phyloP scores from a whole-genome alignment of 2,888 invertebrate genomes.

The Archaeoteleia sp. region DNA sequence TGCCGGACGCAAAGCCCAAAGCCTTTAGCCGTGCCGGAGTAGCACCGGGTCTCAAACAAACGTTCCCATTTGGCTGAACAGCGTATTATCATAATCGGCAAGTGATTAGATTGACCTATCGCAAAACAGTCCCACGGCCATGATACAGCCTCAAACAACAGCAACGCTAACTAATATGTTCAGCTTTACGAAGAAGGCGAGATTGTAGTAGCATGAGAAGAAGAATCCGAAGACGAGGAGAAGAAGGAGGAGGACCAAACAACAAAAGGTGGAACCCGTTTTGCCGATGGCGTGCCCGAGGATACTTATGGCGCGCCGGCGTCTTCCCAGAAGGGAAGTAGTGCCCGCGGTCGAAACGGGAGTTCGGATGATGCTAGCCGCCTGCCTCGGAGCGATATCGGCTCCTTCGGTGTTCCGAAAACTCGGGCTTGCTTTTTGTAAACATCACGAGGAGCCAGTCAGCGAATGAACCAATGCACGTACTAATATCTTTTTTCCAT shows the following conservation, averaged over 20 bases:
- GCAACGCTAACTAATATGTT: conserved; percentile 24
- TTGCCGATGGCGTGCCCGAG: conserved; percentile 69
- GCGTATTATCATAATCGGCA: conserved; percentile 8
- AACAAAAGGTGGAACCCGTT: conserved; percentile 59
- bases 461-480: conserved; percentile 1
- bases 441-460: background rate
- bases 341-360: conserved; percentile 53
- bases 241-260: conserved; percentile 51
- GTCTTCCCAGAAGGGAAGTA: conserved; percentile 67
- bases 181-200: background rate
- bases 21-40: background rate
- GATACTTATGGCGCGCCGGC: conserved; percentile 66
- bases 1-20: conserved; percentile 5
- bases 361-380: conserved; percentile 45
- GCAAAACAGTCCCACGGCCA: conserved; percentile 24
- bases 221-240: conserved; percentile 16
- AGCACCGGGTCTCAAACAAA: conserved; percentile 2
- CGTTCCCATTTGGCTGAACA: conserved; percentile 1
- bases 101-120: conserved; percentile 19
- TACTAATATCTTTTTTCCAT: background rate
- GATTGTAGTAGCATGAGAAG: conserved; percentile 7
- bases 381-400: conserved; percentile 41
- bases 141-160: too few species aligned
- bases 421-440: conserved; percentile 27
- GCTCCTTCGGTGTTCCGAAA: conserved; percentile 44